Base-by-base conservation (phyloP, 2,888 invertebrate species). In the Lagria hirta region DNA sequence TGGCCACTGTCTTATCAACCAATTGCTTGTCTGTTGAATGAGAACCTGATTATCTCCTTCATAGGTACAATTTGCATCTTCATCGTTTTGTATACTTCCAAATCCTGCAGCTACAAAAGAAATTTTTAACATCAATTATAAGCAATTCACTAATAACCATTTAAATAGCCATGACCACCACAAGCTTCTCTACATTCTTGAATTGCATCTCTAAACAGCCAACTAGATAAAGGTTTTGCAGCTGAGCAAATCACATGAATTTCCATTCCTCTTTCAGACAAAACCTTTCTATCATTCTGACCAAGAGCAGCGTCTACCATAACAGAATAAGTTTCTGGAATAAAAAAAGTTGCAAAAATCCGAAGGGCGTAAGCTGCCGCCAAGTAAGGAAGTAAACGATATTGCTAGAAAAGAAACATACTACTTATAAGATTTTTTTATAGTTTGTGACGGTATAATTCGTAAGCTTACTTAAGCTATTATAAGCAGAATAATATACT, bases 111-210 rank as follows among this genome's bases (percentile, higher is more conserved):
- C 88, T 88, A 61, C 2, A 30, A 38, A n/a, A n/a, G n/a, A n/a
- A n/a, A n/a, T n/a, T n/a, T n/a, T n/a, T n/a, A n/a, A n/a, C n/a
- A n/a, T n/a, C n/a, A n/a, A n/a, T n/a, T n/a, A 35, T 12, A 47
- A 16, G 20, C 12, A n/a, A n/a, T n/a, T n/a, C n/a, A n/a, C n/a
- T n/a, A n/a, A n/a, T n/a, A 47, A 82, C 83, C 80, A 73, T 82
- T 83, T 2, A 88, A 70, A 65, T 94, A 97, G 0, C 97, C 97
- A 71, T 97, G 96, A 4, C 97, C 97, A 2, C 94, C 97, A 66
- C 96, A 95, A 0, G 91, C 87, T 73, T 96, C 96, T 43, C 97
- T 75, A 60, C 91, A 91, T 71, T 93, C 90, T 73, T 96, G 95
- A 49, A 96, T 87, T 10, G 83, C 88, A 73, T 93, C 90, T 21